Evolutionary conservation across 1,140 invertebrate genomes (phyloP).

Genomic region (Eriosoma lanigerum): DNA sequence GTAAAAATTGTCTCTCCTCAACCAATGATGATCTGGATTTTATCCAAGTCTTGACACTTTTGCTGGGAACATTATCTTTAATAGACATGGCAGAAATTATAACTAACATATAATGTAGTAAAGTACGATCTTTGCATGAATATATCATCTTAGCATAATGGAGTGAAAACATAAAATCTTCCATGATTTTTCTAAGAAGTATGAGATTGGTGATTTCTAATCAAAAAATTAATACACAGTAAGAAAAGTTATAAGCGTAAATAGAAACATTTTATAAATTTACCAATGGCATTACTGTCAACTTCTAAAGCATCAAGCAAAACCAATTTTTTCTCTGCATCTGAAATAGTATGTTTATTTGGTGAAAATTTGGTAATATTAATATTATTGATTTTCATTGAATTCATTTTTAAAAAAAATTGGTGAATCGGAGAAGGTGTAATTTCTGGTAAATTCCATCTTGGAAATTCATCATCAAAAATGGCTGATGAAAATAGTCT

Average conservation of each 20-base stretch:
- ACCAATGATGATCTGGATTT: conserved; percentile 68
- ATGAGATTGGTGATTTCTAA: conserved; percentile 61
- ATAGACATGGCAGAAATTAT: conserved; percentile 92
- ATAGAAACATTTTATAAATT: neutral
- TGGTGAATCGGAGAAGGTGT: conserved; percentile 89
- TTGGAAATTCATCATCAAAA: conserved; percentile 84
- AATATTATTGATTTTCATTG: conserved; percentile 92
- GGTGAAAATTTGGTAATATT: conserved; percentile 96
- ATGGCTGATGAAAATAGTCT: conserved; percentile 95
- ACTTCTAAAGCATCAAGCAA: conserved; percentile 75
- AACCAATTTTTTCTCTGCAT: conserved; percentile 76
- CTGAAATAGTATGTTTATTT: conserved; percentile 70
- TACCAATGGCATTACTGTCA: conserved; percentile 20
- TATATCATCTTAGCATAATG: conserved; percentile 94
- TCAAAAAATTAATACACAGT: conserved; percentile 6
- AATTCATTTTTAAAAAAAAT: conserved; percentile 91
- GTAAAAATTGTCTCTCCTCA: conserved; percentile 69
- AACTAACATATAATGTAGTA: conserved; percentile 84
- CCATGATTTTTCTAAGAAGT: conserved; percentile 79
- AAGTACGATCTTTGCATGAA: conserved; percentile 79
- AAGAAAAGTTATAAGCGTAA: too few relatives aligned
- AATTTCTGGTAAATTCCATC: conserved; percentile 86
- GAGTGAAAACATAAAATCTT: conserved; percentile 87
- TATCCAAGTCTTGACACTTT: conserved; percentile 55
- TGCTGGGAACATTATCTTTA: conserved; percentile 69